These are phyloP conservation scores for Galendromus occidentalis DNA, from an alignment of 1,140 invertebrate genomes.

Conservation along the genomic window DNA sequence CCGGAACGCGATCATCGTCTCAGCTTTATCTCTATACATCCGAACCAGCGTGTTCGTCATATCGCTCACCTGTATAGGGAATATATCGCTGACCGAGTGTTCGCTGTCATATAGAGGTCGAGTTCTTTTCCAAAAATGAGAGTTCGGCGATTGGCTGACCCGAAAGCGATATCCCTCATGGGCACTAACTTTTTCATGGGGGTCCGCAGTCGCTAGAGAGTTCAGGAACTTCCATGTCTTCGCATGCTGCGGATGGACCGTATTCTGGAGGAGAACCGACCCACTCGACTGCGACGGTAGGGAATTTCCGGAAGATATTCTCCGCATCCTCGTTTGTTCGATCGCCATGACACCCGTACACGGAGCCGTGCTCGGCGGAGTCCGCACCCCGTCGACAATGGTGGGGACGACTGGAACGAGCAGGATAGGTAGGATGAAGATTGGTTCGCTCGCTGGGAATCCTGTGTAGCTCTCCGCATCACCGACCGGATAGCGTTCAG, in stretches of 20 bases:
- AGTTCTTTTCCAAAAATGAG: no score
- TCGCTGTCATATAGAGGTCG: no score
- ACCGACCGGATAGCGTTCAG: background rate
- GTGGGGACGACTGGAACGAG: background rate
- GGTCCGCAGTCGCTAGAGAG: background rate
- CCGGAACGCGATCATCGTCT: background rate
- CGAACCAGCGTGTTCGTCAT: background rate
- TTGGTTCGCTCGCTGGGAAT: no score
- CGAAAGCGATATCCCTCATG: no score
- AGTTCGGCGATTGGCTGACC: no score
- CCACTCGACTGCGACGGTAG: background rate
- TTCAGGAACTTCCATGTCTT: constrained; percentile 1
- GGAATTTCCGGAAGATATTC: background rate
- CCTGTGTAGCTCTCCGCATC: no score
- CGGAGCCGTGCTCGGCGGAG: background rate
- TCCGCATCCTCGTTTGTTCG: background rate
- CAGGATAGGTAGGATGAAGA: background rate
- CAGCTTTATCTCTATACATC: background rate
- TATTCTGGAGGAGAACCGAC: background rate
- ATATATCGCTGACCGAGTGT: background rate
- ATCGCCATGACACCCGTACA: background rate
- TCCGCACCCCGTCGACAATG: background rate
- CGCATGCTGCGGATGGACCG: background rate
- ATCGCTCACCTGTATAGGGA: constrained; percentile 2
- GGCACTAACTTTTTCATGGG: background rate